Base-by-base conservation (phyloP, 2,888 invertebrate genomes). In the Dynastes maya region DNA sequence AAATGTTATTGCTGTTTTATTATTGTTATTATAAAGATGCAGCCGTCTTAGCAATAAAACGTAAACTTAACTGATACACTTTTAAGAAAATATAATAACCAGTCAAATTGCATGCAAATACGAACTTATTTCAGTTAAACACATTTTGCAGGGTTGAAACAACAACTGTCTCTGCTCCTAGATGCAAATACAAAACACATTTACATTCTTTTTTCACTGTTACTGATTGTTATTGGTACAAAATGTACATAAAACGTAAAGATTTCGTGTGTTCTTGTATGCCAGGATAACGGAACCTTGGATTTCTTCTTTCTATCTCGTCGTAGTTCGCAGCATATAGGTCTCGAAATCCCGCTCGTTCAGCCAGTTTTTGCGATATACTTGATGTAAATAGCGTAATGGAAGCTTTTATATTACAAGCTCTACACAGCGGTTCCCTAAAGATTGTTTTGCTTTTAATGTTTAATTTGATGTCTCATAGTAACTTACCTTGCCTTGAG, bases 351-450 rank as follows among this genome's bases (percentile, higher is more conserved):
- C 91, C 91, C 0, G 89, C 90, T 80, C 90, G 91, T 80, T 87
- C 88, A 0, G 91, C 91, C 1, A 91, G 88, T 0, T 88, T 87
- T 82, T 91, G 91, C 0, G 91, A 91, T 0, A 89, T 89, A 0
- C 88, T 89, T 0, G 91, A 91, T 0, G 91, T 91, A 86, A 91
- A 91, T 0, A 90, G 89, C 0, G 91, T 91, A 0, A 89, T 89
- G 1, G 91, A 90, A 0, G 90, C 88, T 76, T 88, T 89, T 29
- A 91, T 82, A 11, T 87, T 88, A 0, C 91, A 84, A 0, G 91
- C 90, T 82, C 89, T 89, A 87, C 91, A 91, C 0, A 91, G 85
- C 0, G 90, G 90, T 74, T 90, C 86, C 80, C 91, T 91, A 2
- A 80, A 63, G 2, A 65, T 71, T n/a, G n/a, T 16, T 0, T 13